Conservation (phyloP, 2,113 vertebrate species). For the Marmota monax region DNA sequence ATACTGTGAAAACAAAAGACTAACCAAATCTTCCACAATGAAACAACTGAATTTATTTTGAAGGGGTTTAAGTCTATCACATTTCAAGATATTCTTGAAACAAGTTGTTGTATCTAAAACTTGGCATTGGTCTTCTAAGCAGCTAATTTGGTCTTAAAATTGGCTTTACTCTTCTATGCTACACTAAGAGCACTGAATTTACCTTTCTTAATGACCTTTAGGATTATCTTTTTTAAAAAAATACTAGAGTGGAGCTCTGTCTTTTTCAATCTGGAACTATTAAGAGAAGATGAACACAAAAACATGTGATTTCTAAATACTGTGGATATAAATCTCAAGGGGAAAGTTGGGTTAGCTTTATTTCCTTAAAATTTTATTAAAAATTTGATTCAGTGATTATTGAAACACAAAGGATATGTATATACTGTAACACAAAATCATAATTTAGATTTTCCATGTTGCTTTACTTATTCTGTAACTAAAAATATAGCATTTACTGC, state of each 20-base stretch:
- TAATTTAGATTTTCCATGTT: not conserved
- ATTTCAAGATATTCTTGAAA: constrained; percentile 66
- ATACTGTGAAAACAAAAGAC: constrained; percentile 57
- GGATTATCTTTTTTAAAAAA: not conserved
- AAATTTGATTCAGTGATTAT: constrained; percentile 9
- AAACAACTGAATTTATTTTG: constrained; percentile 70
- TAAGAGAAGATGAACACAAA: not conserved
- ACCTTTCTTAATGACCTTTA: constrained; percentile 22
- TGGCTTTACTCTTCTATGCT: constrained; percentile 36
- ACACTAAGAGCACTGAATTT: not conserved
- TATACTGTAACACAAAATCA: not conserved
- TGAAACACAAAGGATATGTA: not conserved
- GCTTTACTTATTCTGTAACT: not conserved
- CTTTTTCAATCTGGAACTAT: not conserved
- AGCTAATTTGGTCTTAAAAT: constrained; percentile 38
- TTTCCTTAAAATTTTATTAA: not conserved
- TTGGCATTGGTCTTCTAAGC: constrained; percentile 58
- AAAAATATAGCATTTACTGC: not conserved
- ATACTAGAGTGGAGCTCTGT: not conserved
- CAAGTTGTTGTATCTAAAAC: constrained; percentile 52
- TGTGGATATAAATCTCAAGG: not conserved
- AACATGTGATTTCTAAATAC: not conserved
- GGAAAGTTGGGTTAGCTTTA: no score
- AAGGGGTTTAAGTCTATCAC: not conserved
- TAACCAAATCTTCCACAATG: constrained; percentile 34